phyloP scores from a whole-genome alignment of 2,113 vertebrate species.

The Narcine bancroftii region DNA sequence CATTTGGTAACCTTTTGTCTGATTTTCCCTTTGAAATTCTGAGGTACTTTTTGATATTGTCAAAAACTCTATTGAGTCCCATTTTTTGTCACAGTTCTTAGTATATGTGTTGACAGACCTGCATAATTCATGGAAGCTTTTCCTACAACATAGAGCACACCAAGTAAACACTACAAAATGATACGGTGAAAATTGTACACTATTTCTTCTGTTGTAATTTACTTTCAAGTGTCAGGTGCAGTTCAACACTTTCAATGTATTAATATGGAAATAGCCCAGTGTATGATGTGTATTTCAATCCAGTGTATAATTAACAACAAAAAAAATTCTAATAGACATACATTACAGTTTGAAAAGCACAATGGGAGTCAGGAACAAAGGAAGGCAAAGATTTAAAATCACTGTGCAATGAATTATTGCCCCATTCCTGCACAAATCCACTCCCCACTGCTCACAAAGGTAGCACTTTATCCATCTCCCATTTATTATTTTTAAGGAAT shows the following conservation, averaged over 20 bases:
- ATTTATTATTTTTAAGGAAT: neutral
- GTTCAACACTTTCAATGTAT: neutral
- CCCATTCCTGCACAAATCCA: neutral
- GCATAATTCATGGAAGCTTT: neutral
- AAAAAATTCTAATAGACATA: neutral
- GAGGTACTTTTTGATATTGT: conserved; percentile 7
- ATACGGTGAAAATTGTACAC: neutral
- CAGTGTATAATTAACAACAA: neutral
- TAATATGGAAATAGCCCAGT: neutral
- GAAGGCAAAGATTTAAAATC: neutral
- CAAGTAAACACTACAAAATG: neutral
- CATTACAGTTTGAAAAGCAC: neutral
- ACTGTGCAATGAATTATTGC: neutral
- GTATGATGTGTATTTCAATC: neutral
- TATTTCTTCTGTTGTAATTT: neutral
- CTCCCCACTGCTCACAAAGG: neutral
- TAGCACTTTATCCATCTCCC: neutral
- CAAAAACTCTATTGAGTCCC: neutral
- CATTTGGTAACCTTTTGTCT: conserved; percentile 9
- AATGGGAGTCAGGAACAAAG: neutral
- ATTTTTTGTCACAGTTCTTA: conserved; percentile 22
- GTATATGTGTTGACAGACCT: conserved; percentile 15
- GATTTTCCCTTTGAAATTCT: conserved; percentile 25
- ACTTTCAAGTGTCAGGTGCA: neutral
- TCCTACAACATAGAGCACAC: neutral